Conservation (phyloP, 2,797 vertebrate genomes). For the Pelochelys cantorii region DNA sequence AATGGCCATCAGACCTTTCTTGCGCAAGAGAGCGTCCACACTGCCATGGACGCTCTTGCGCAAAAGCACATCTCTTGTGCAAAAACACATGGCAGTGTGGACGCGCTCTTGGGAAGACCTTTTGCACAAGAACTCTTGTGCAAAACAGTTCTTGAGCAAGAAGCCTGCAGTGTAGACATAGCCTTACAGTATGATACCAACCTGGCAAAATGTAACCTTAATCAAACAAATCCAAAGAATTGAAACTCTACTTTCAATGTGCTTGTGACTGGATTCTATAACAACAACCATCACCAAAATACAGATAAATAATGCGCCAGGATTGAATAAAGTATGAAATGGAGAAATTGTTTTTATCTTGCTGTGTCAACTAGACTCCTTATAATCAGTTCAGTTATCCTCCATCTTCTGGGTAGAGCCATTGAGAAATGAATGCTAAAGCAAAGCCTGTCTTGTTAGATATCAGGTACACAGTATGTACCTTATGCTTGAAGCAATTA, state of each 20-base stretch:
- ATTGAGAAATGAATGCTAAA: conserved; percentile 40
- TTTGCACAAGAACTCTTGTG: no score
- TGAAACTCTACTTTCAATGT: conserved; percentile 63
- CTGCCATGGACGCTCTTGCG: no score
- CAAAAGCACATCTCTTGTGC: no score
- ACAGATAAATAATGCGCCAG: not conserved
- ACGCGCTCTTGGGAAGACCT: no score
- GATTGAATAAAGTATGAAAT: conserved; percentile 30
- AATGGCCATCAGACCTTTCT: no score
- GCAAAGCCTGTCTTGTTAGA: conserved; percentile 46
- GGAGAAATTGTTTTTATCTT: not conserved
- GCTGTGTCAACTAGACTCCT: not conserved
- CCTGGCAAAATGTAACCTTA: conserved; percentile 64
- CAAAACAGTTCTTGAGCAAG: no score
- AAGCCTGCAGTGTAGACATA: no score
- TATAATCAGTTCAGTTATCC: not conserved
- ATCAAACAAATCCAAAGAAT: conserved; percentile 53
- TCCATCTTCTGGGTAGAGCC: not conserved
- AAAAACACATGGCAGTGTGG: no score
- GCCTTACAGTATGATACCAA: conserved; percentile 63
- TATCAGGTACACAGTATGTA: conserved; percentile 47
- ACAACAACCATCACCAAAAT: conserved; percentile 31
- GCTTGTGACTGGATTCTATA: conserved; percentile 16
- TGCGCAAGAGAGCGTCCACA: no score
- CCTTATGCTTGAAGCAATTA: conserved; percentile 43